Base-by-base conservation (phyloP, 1,140 invertebrate species). In the Nasonia longicornis region DNA sequence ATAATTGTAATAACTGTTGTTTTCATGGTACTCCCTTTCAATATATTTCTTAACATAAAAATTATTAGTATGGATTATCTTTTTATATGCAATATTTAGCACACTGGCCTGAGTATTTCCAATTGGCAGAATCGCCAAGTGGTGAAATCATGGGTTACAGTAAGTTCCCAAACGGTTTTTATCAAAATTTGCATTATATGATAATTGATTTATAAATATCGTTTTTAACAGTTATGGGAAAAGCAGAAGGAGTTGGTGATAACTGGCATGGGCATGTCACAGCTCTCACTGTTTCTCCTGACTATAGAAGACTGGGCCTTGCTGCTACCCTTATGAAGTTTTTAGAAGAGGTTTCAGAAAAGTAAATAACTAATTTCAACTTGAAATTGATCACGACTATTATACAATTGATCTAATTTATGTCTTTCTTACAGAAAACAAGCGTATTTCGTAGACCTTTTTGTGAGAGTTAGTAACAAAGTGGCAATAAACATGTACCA, bases 211-310 rank as follows among this genome's bases (percentile, higher is more conserved):
- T 20, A 73, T 77, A 29, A 31, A 29, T 67, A 63, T 78, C 6
- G 6, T 71, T 35, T 81, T 85, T 92, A 93, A 81, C 86, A 99
- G 97, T 99, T 72, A 99, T 99, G 98, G 98, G 98, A 45, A 99
- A 99, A 92, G 96, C 98, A 14, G 98, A 99, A 93, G 98, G 98
- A 0, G 93, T 94, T 86, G 95, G 95, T 81, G 96, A 98, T 87
- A 96, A 98, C 88, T 99, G 98, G 98, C 98, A 99, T 93, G 98
- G 98, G 2, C 98, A 99, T 92, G 98, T 99, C 3, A 99, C 98
- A 26, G 98, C 98, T 20, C 91, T 99, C 10, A 98, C 97, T 42
- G 97, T 99, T n/a, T 97, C 97, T 52, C 97, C 97, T 20, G 96
- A 97, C 86, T 99, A 96, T 87, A 92, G 98, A 87, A 92, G 98